Evolutionary conservation across 2,113 vertebrate species (phyloP).

Genomic region (Misgurnus anguillicaudatus): DNA sequence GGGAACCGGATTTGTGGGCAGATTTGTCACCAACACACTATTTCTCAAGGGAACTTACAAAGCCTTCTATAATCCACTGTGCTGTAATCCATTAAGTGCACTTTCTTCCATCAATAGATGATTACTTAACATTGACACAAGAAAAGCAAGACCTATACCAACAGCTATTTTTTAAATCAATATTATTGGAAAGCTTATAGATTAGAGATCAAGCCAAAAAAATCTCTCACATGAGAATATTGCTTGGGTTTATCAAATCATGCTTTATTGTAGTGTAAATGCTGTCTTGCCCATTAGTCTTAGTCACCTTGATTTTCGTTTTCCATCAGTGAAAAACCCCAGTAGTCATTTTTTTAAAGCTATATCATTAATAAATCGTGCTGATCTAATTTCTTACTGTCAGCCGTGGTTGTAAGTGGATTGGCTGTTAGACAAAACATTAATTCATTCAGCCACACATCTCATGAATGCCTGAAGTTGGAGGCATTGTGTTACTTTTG

Average conservation of each 20-base stretch:
- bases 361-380: neutral
- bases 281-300: no score
- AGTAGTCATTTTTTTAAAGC: neutral
- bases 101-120: conserved; percentile 1
- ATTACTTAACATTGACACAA: conserved; percentile 16
- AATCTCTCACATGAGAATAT: neutral
- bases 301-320: neutral
- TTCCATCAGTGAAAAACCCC: neutral
- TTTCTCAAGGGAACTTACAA: conserved; percentile 12
- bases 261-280: neutral
- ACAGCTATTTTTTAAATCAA: neutral
- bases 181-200: neutral
- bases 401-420: neutral
- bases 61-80: neutral
- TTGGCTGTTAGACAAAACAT: neutral
- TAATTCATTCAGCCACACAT: neutral
- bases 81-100: neutral
- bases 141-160: neutral
- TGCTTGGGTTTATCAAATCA: neutral
- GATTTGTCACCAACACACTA: neutral
- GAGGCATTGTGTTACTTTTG: conserved; percentile 12
- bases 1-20: no score
- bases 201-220: neutral
- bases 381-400: neutral
- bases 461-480: neutral